Base-by-base conservation (phyloP, 2,113 vertebrate genomes). In the Protobothrops flavoviridis region DNA sequence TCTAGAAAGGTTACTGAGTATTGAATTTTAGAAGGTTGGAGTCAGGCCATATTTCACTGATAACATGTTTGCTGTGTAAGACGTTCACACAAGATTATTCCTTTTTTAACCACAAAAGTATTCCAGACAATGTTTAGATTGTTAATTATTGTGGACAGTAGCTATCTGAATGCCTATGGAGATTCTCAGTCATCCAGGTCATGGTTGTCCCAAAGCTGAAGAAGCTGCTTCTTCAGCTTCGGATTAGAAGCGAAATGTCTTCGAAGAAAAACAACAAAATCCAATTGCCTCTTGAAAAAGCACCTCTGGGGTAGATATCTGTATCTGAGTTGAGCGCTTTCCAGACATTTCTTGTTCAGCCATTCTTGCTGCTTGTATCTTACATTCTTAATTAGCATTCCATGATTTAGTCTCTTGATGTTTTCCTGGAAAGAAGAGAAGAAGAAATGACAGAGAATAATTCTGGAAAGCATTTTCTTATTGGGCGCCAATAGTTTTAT, bases 401-500 rank as follows among this genome's bases (percentile, higher is more conserved):
- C 74, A 92, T 20, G 1, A 0, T 85, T 50, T 45, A 53, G 7
- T 9, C 13, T 94, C 56, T 87, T 13, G 0, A 4, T 96, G 12
- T 90, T 96, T 93, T 90, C 1, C 43, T 39, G 81, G 85, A 33
- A 24, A 94, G 89, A 93, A 0, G 91, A 57, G 88, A 93, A 23
- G 29, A 87, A 92, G 86, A 61, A 93, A 33, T 88, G 43, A 0
- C 3, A 59, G 1, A 0, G 8, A 0, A 56, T 12, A 1, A 90
- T 93, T 55, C 55, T 92, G 59, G 92, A 91, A 81, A 94, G 93
- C 88, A 45, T 91, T 94, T 93, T 12, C 55, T 93, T 97, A 69
- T n/a, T 92, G 2, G 95, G 48, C 23, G 86, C 1, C 45, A 93
- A 0, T 53, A 90, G 89, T 92, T 59, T 17, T 95, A 4, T 57